Evolutionary conservation across 1,140 invertebrate species (phyloP).

Genomic region (Uloborus diversus): DNA sequence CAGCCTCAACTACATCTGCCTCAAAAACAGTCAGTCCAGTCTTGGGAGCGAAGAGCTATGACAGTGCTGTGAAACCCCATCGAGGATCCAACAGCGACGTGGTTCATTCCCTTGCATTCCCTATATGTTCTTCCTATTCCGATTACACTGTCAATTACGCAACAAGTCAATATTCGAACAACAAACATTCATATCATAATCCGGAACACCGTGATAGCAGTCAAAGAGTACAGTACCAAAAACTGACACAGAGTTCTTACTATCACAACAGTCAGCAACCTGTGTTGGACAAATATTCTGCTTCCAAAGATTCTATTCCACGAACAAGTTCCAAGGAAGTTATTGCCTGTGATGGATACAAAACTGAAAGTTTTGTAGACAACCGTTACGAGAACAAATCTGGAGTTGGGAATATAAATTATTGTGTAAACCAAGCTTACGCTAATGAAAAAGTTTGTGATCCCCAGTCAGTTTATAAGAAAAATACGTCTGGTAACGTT

Average conservation of each 20-base stretch:
- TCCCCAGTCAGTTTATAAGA: constrained; percentile 28
- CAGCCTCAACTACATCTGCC: background rate
- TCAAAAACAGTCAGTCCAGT: background rate
- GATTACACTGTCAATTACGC: constrained; percentile 31
- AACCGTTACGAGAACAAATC: background rate
- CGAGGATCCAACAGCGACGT: constrained; percentile 17
- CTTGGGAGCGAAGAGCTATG: background rate
- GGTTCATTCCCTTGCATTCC: constrained; percentile 16
- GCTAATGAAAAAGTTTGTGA: constrained; percentile 45
- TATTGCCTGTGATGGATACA: constrained; percentile 5
- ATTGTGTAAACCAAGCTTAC: constrained; percentile 3
- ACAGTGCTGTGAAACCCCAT: constrained; percentile 10
- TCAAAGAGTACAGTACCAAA: constrained; percentile 13
- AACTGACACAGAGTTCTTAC: constrained; percentile 7
- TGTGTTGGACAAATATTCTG: constrained; percentile 9
- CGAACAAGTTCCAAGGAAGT: constrained; percentile 6
- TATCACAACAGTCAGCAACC: constrained; percentile 3
- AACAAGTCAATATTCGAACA: constrained; percentile 1
- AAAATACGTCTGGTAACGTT: constrained; percentile 6
- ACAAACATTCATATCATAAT: constrained; percentile 16
- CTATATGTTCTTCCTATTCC: constrained; percentile 32
- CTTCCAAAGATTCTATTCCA: background rate
- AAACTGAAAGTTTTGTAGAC: background rate
- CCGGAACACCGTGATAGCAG: background rate
- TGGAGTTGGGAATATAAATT: constrained; percentile 1